A percentile compares a stretch with the other conserved stretches of the same genome.
phyloP scores from a whole-genome alignment of 2,888 invertebrate genomes.

The Eurytoma adleriae region DNA sequence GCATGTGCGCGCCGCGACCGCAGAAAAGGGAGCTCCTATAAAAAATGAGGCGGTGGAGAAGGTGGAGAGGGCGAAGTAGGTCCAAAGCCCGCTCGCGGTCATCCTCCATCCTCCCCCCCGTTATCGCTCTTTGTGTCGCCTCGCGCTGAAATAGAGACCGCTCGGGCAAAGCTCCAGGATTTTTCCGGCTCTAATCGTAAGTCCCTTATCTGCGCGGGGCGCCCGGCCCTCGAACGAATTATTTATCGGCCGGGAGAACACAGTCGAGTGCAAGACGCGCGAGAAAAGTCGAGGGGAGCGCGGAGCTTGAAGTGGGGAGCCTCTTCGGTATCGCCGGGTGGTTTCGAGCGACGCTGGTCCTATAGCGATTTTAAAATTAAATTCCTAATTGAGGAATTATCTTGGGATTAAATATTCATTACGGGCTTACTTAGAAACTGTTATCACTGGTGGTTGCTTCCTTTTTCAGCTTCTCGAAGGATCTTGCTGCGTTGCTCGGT shows the following conservation, averaged over 20 bases:
- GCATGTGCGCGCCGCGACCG: constrained; percentile 9
- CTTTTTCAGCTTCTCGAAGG: background rate
- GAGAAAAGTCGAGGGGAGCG: constrained; percentile 1
- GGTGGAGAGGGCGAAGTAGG: background rate
- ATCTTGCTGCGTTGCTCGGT: background rate
- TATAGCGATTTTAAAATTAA: constrained; percentile 20
- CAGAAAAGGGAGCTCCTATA: constrained; percentile 18
- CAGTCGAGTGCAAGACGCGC: background rate
- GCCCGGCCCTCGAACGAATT: constrained; percentile 31
- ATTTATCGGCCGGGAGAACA: constrained; percentile 21
- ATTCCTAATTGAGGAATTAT: constrained; percentile 35
- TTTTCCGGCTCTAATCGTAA: constrained; percentile 46
- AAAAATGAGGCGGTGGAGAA: constrained; percentile 19
- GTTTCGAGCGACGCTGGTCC: background rate
- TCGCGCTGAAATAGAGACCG: background rate
- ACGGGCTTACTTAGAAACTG: background rate
- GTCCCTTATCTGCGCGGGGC: constrained; percentile 37
- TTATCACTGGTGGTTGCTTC: background rate
- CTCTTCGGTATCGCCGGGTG: background rate
- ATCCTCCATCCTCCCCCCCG: background rate
- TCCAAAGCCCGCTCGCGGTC: constrained; percentile 21
- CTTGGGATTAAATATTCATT: constrained; percentile 17
- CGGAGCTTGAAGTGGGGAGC: background rate
- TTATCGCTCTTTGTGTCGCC: constrained; percentile 30
- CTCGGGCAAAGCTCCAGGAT: constrained; percentile 47